Conservation (phyloP, 2,797 vertebrate species). For the Threskiornis aethiopicus region DNA sequence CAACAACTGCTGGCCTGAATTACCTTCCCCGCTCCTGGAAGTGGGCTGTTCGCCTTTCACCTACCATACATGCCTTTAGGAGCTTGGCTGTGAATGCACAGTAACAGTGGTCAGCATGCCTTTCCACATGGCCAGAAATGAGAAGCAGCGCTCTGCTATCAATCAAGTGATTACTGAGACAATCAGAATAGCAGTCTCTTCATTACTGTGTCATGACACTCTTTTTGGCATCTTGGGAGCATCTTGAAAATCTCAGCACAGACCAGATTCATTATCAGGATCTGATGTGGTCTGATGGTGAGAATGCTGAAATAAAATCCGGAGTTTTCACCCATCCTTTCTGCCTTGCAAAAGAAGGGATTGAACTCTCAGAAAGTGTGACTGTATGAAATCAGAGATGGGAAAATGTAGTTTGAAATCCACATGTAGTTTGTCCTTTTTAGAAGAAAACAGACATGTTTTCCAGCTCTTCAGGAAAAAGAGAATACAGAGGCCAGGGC, state of each 20-base stretch:
- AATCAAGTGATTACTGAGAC: background rate
- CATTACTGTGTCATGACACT: background rate
- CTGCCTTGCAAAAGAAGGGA: background rate
- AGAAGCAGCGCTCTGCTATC: background rate
- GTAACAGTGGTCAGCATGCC: fast-evolving
- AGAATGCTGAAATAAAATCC: background rate
- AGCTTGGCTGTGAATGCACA: background rate
- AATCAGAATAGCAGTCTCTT: background rate
- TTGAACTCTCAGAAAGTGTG: background rate
- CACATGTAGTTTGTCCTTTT: background rate
- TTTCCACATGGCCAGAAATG: background rate
- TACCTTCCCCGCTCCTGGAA: fast-evolving
- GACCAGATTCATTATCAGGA: background rate
- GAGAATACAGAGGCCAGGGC: background rate
- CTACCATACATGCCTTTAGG: fast-evolving
- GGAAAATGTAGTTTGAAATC: background rate
- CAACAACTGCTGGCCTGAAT: background rate
- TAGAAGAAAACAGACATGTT: background rate
- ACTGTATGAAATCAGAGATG: background rate
- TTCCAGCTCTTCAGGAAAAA: background rate
- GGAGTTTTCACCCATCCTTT: background rate
- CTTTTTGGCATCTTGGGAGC: background rate
- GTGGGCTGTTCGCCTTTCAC: fast-evolving
- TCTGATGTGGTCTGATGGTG: background rate
- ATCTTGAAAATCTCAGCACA: background rate